A percentile compares a stretch with the other conserved stretches of the same genome.
These are phyloP conservation scores for Psylliodes chrysocephalus DNA, from an alignment of 2,888 invertebrate species.

Conservation along the genomic window DNA sequence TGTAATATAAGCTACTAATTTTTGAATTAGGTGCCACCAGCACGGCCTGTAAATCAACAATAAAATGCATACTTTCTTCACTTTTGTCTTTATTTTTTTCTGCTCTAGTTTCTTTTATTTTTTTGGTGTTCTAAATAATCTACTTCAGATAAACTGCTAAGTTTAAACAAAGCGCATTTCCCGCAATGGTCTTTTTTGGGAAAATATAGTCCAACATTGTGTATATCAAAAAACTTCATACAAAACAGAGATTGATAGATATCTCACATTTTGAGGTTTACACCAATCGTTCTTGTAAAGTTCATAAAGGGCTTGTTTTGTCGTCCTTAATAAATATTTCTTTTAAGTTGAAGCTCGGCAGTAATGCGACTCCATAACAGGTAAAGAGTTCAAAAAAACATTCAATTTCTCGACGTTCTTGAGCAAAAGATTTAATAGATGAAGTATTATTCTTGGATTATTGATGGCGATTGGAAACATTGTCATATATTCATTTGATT, in stretches of 20 bases:
- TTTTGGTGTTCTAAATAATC: conserved; percentile 40
- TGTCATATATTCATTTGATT: too few relatives aligned
- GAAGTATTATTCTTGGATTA: too few relatives aligned
- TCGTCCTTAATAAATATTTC: conserved; percentile 37
- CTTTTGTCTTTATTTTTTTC: conserved; percentile 45
- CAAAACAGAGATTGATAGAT: too few relatives aligned
- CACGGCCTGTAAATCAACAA: conserved; percentile 4
- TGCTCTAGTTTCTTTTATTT: conserved; percentile 41
- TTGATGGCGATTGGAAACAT: too few relatives aligned
- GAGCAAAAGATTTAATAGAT: too few relatives aligned
- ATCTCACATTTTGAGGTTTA: too few relatives aligned
- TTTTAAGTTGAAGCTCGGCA: too few relatives aligned
- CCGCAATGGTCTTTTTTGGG: conserved; percentile 48
- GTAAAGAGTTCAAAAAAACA: conserved; percentile 29
- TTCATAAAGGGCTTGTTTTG: conserved; percentile 32
- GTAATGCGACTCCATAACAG: conserved; percentile 36
- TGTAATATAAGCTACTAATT: conserved; percentile 1
- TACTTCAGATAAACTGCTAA: conserved; percentile 40
- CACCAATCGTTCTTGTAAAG: conserved; percentile 38
- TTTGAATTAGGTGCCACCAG: conserved; percentile 12
- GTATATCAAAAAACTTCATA: conserved; percentile 21
- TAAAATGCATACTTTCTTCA: conserved; percentile 8
- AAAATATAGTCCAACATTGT: conserved; percentile 38
- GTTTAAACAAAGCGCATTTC: conserved; percentile 42
- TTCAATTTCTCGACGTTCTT: background rate